Conservation (phyloP, 1,140 invertebrate genomes). For the silkworm (Bombyx mori) region DNA sequence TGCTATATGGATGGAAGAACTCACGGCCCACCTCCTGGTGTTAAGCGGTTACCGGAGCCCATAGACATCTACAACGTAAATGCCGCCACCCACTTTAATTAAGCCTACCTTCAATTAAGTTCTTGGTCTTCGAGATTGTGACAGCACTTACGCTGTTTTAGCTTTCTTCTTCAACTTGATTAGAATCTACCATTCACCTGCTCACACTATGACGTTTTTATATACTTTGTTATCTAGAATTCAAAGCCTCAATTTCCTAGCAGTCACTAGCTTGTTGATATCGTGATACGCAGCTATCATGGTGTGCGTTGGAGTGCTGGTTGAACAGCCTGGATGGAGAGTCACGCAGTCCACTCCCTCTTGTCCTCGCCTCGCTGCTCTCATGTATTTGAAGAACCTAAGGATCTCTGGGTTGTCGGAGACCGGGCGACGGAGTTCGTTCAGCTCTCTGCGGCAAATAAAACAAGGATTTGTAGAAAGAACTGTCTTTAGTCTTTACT, state of each 20-base stretch:
- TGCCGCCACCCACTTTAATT: too few species aligned
- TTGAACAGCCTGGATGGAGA: constrained; percentile 71
- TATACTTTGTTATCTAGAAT: too few species aligned
- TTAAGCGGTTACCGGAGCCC: too few species aligned
- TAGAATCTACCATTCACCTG: not conserved
- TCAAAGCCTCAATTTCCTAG: constrained; percentile 69
- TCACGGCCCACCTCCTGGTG: too few species aligned
- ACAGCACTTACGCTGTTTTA: too few species aligned
- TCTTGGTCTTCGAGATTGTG: too few species aligned
- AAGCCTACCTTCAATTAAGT: too few species aligned
- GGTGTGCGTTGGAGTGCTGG: constrained; percentile 76
- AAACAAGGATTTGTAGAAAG: not conserved
- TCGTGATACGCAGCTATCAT: constrained; percentile 89
- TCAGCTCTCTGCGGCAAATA: constrained; percentile 78
- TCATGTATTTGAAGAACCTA: constrained; percentile 90
- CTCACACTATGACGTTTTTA: not conserved
- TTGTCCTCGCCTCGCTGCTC: constrained; percentile 88
- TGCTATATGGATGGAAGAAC: too few species aligned
- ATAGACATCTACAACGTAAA: too few species aligned
- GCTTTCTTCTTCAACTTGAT: too few species aligned
- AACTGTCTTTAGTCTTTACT: not conserved
- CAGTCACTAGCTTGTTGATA: constrained; percentile 87
- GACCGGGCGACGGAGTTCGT: constrained; percentile 84
- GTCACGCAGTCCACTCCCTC: constrained; percentile 80
- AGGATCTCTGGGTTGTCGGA: constrained; percentile 87